Conservation (phyloP, 2,113 vertebrate genomes). For the Formicarius rufipectus region DNA sequence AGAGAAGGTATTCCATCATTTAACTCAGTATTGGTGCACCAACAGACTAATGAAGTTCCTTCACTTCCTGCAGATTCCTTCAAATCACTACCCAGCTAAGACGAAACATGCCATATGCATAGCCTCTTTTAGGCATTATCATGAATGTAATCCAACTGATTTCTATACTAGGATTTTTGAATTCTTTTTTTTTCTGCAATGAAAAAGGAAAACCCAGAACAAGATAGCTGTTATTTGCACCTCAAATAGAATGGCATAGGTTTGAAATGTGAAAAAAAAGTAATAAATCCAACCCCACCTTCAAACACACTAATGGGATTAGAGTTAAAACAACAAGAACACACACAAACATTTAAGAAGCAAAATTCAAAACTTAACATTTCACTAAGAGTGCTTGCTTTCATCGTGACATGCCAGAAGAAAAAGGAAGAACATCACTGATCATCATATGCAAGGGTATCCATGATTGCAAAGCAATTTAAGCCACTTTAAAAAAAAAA, state of each 20-base stretch:
- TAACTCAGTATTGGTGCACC: neutral
- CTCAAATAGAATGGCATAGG: neutral
- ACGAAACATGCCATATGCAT: neutral
- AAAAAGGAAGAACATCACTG: neutral
- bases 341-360: neutral
- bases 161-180: neutral
- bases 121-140: neutral
- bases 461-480: neutral
- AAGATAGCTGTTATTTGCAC: neutral
- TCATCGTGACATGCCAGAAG: neutral
- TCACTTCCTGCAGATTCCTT: neutral
- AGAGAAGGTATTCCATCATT: neutral
- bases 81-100: neutral
- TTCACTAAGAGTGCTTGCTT: neutral
- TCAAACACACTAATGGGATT: neutral
- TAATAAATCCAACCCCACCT: neutral
- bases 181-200: neutral
- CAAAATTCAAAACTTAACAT: neutral
- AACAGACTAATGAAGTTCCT: neutral
- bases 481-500: neutral
- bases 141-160: neutral
- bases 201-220: neutral
- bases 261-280: neutral
- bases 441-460: neutral
- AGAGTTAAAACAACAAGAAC: neutral